Conservation (phyloP, 2,113 vertebrate genomes). For the Euleptes europaea region DNA sequence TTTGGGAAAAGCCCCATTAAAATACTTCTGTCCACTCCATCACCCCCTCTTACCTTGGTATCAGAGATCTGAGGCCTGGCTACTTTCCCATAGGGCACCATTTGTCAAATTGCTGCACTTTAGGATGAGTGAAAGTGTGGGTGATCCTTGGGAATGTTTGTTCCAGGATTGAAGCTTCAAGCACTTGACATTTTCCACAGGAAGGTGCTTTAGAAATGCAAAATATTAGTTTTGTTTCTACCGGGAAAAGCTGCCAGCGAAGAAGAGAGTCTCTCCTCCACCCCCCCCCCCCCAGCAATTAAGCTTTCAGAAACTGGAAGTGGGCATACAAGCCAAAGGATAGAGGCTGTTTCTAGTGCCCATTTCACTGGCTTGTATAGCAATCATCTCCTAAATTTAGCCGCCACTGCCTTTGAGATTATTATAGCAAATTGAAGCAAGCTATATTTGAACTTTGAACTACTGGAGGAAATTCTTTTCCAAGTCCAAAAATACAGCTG, state of each 20-base stretch:
- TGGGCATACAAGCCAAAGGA: constrained; percentile 23
- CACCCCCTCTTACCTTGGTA: too few species aligned
- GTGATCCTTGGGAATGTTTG: neutral
- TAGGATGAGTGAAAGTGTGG: neutral
- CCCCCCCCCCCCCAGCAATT: neutral
- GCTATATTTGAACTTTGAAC: constrained; percentile 29
- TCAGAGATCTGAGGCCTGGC: too few species aligned
- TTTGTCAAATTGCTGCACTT: neutral
- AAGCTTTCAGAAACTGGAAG: neutral
- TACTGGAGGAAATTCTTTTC: neutral
- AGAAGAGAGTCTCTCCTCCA: neutral
- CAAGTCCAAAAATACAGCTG: neutral
- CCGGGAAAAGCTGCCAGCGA: neutral
- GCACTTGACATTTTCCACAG: neutral
- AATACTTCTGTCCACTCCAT: too few species aligned
- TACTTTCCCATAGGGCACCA: too few species aligned
- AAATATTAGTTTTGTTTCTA: constrained; percentile 11
- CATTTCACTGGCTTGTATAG: constrained; percentile 46
- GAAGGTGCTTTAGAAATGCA: neutral
- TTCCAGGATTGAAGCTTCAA: neutral
- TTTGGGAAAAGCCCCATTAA: too few species aligned
- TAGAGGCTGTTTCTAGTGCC: constrained; percentile 15
- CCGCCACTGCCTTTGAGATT: constrained; percentile 2
- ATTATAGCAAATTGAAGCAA: neutral
- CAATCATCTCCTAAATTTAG: constrained; percentile 54